Conservation (phyloP, 2,888 invertebrate genomes). For the Athrips mouffetella region DNA sequence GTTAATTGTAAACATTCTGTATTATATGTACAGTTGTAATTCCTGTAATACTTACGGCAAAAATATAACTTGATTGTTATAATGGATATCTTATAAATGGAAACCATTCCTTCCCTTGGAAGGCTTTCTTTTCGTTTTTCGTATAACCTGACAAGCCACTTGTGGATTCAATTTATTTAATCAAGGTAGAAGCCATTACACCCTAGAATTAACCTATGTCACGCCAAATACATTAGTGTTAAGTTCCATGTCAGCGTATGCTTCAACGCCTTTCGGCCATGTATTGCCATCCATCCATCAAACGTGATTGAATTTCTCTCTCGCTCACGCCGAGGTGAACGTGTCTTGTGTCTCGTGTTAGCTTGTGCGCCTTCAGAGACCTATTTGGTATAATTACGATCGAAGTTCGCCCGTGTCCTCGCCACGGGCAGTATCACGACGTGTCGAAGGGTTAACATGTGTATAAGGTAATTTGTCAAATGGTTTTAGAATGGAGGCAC, state of each 20-base stretch:
- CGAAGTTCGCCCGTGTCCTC: slow-evolving; percentile 65
- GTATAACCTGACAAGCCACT: neutral
- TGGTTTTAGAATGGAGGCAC: slow-evolving; percentile 21
- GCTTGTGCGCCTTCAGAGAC: slow-evolving; percentile 63
- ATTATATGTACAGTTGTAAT: no score
- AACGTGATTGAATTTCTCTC: slow-evolving; percentile 64
- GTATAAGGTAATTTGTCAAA: slow-evolving; percentile 17
- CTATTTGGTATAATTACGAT: slow-evolving; percentile 74
- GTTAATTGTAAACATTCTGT: no score
- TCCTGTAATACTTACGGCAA: no score
- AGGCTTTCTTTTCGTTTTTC: no score
- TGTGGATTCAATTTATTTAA: neutral
- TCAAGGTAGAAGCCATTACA: neutral
- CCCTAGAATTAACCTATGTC: neutral
- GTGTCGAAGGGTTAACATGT: slow-evolving; percentile 30
- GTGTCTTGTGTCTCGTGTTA: slow-evolving; percentile 37
- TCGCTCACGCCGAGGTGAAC: slow-evolving; percentile 55
- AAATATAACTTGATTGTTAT: no score
- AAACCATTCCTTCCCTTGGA: no score
- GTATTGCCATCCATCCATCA: slow-evolving; percentile 33
- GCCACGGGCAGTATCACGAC: slow-evolving; percentile 54
- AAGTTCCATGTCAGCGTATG: neutral
- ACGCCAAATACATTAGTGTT: neutral
- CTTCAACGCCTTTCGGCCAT: slow-evolving; percentile 15
- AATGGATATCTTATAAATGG: no score